Percentiles rank a stretch among this genome's conserved stretches.
Evolutionary conservation across 2,888 invertebrate genomes (phyloP).

Genomic region (Spisula subtruncata): DNA sequence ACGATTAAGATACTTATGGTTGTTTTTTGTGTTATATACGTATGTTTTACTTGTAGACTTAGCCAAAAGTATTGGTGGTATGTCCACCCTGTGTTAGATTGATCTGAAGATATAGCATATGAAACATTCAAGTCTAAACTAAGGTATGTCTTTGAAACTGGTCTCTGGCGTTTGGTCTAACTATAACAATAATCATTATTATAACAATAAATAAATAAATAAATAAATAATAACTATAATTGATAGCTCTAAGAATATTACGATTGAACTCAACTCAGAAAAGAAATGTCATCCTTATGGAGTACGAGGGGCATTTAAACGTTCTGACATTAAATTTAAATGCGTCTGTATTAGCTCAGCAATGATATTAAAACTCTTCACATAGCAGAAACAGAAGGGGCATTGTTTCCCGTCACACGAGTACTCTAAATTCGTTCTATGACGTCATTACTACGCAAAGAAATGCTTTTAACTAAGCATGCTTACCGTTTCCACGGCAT

Average conservation of each 20-base stretch:
- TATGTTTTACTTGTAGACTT: no score
- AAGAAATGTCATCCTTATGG: background rate
- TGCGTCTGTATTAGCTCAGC: no score
- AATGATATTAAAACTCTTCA: background rate
- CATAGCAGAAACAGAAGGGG: background rate
- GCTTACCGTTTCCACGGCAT: background rate
- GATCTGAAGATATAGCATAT: no score
- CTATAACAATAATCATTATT: no score
- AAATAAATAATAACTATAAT: background rate
- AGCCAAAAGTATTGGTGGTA: no score
- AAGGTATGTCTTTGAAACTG: no score
- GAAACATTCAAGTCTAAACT: no score
- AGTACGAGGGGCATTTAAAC: background rate
- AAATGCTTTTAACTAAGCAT: background rate
- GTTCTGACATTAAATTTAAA: background rate
- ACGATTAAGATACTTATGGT: no score
- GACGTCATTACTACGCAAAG: background rate
- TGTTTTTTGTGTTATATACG: no score
- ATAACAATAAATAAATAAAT: no score
- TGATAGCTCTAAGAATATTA: background rate
- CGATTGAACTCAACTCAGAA: background rate
- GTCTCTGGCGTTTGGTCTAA: no score
- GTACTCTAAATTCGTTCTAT: background rate
- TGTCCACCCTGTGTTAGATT: no score
- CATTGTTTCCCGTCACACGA: background rate